Conservation (phyloP, 1,140 invertebrate genomes). For the Drosophila virilis region DNA sequence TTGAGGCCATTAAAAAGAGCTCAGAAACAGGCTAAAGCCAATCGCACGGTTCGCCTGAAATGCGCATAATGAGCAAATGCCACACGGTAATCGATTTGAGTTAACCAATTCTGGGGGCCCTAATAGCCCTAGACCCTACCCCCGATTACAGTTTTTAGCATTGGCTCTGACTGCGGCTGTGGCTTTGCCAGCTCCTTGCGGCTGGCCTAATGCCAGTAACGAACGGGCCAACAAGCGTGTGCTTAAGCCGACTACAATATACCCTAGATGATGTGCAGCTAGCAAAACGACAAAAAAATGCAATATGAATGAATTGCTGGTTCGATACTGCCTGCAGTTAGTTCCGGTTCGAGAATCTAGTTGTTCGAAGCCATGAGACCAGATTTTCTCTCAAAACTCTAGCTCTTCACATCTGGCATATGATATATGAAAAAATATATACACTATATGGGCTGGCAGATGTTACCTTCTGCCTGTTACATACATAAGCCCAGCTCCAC, state of each 20-base stretch:
- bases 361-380: too few species aligned
- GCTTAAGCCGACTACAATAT: background rate
- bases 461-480: too few species aligned
- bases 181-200: slow-evolving; percentile 6
- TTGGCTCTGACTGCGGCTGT: slow-evolving; percentile 10
- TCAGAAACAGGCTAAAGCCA: slow-evolving; percentile 22
- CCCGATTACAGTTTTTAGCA: slow-evolving; percentile 9
- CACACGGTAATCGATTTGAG: slow-evolving; percentile 39
- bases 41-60: slow-evolving; percentile 7
- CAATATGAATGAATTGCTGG: too few species aligned
- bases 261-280: background rate
- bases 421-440: too few species aligned
- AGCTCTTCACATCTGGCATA: too few species aligned
- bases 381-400: too few species aligned
- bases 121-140: slow-evolving; percentile 14
- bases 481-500: background rate
- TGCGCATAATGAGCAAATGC: slow-evolving; percentile 64
- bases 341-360: too few species aligned
- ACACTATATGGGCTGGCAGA: too few species aligned
- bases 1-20: slow-evolving; percentile 45
- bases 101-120: slow-evolving; percentile 28
- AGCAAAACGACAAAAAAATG: too few species aligned
- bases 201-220: slow-evolving; percentile 18
- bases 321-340: too few species aligned
- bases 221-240: background rate